Evolutionary conservation across 2,113 vertebrate species (phyloP), one percentile per base, ranked within the genome.

Genomic region (Vimba vimba): DNA sequence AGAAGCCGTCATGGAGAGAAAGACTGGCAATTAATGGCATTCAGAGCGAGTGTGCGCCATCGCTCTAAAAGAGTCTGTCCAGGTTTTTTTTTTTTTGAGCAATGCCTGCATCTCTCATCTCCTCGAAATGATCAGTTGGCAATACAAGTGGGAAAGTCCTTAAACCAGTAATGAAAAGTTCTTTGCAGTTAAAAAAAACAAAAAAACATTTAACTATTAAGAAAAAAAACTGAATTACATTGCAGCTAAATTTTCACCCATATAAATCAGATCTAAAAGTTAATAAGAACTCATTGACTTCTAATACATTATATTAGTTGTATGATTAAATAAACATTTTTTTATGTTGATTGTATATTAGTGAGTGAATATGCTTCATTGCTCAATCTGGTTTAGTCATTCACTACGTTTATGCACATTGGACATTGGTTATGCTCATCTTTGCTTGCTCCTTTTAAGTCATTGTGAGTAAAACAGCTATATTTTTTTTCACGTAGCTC

Each of bases 1-100:
- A 90, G 91, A 87, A 84, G 84, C 86, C 87, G 88, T 85, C 27
- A 91, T 76, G 82, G 86, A 91, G 88, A 91, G 89, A 88, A 73
- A 92, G 91, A 77, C 21, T 5, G 91, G 81, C 91, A 93, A 91
- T 93, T 94, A 95, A 92, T 90, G 91, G 85, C 88, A 62, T 88
- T 39, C 33, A 30, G 57, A 62, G 47, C 45, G 50, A 71, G 25
- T 55, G 25, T 79, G 57, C 43, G 57, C 47, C 43, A 47, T 73
- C 47, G 6, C 27, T 19, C 27, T 62, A 50, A 86, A 78, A 66
- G 57, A 23, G 69, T 86, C 84, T 74, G 21, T 59, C 66, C 76
- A 84, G 81, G 27, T 71, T 79, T 79, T 43, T 33, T 33, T 33
- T 39, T 87, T 64, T 87, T 87, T 87, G 19, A 75, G 39, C 43